Base-by-base conservation (phyloP, 2,797 vertebrate genomes). In the Varecia variegata region DNA sequence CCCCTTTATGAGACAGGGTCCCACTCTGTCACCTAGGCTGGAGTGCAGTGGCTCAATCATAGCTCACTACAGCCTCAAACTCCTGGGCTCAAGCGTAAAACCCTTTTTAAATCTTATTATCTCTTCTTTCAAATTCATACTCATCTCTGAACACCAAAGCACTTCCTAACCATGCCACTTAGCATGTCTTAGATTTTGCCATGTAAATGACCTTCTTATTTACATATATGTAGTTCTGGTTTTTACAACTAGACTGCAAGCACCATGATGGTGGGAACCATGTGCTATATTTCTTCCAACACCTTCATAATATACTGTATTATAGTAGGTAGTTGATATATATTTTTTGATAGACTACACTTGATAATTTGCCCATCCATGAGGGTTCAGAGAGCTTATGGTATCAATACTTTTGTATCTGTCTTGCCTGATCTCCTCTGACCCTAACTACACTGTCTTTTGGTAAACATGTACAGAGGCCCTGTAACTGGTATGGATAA, bases 71-170 rank as follows among this genome's bases (percentile, higher is more conserved):
- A 65, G 32, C 32, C 32, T 65, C 32, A n/a, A 62, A 65, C 32
- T n/a, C 62, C 62, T 65, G 32, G 15, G 62, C 32, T 65, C 62
- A 18, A 18, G 32, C 15, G 3, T 32, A n/a, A 65, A 67, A 68
- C 18, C 32, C 67, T 40, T 40, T 40, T 60, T 50, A 67, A 40
- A 88, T 95, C 14, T 84, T 62, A 56, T 84, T 62, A 56, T 50
- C 10, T 84, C 70, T 74, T 86, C 81, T 92, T 74, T 93, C 58
- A 90, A 95, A 92, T 43, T 74, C 25, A 89, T 25, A 58, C 62
- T 70, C 70, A 79, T 32, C 62, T 87, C 68, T 84, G 32, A 97
- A 74, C 45, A 88, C 38, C 54, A 79, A 79, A 93, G 58, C 8
- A 91, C 47, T 74, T 91, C 38, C 67, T 77, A 88, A 88, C 25